phyloP scores from a whole-genome alignment of 2,113 vertebrate species.

The Cyanocitta stelleri region DNA sequence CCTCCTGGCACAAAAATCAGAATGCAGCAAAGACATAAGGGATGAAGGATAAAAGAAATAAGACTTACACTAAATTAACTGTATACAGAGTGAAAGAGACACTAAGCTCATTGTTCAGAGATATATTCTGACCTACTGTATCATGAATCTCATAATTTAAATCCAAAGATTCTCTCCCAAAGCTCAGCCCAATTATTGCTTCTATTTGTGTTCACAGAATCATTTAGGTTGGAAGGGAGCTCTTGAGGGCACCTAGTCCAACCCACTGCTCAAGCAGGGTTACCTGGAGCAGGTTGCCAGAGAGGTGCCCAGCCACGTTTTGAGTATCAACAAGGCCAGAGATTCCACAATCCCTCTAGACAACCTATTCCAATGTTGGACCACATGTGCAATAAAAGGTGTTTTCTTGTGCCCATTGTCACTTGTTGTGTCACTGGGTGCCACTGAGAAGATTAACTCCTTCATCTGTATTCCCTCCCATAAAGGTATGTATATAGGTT shows the following conservation, averaged over 20 bases:
- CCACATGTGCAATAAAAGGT: background rate
- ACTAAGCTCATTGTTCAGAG: background rate
- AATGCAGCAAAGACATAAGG: conserved; percentile 33
- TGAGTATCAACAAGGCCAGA: background rate
- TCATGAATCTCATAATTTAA: background rate
- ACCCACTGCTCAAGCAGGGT: background rate
- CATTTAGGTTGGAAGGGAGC: background rate
- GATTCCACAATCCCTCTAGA: background rate
- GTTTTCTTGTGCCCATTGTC: background rate
- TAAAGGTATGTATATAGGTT: background rate
- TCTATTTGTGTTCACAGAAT: background rate
- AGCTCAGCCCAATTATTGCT: background rate
- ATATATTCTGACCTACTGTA: background rate
- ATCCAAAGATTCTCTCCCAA: background rate
- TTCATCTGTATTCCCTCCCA: background rate
- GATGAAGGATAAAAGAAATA: conserved; percentile 58
- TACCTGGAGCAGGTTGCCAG: background rate
- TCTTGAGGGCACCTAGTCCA: background rate
- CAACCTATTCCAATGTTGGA: background rate
- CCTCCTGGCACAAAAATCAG: conserved; percentile 13
- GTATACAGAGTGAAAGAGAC: background rate
- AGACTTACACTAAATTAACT: conserved; percentile 51
- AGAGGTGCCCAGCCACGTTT: background rate
- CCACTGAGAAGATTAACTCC: background rate
- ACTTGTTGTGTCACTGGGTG: background rate